Percentiles rank a stretch among this genome's conserved stretches.
phyloP scores from a whole-genome alignment of 2,888 invertebrate species.

The Sympetrum striolatum region DNA sequence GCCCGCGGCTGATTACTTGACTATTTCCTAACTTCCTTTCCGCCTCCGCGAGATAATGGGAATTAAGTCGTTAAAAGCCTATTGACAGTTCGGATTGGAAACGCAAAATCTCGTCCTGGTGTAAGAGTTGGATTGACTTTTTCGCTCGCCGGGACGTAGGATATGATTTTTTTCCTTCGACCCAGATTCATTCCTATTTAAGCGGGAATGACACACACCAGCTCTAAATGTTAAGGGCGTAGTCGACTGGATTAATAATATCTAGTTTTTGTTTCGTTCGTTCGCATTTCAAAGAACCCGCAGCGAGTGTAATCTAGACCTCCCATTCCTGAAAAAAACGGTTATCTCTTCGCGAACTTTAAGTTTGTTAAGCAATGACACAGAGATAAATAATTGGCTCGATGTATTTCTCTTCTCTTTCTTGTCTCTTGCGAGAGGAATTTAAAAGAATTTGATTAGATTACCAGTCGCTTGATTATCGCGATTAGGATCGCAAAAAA shows the following conservation, averaged over 20 bases:
- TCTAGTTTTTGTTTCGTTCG: neutral
- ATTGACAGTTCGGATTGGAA: neutral
- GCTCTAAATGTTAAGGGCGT: neutral
- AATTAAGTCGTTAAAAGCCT: neutral
- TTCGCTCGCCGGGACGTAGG: neutral
- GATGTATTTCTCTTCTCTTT: neutral
- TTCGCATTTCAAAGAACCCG: neutral
- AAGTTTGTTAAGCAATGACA: neutral
- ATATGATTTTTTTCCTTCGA: neutral
- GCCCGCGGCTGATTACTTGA: neutral
- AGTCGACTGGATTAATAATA: neutral
- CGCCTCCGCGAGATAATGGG: neutral
- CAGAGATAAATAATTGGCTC: neutral
- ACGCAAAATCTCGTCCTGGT: neutral
- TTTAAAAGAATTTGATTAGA: neutral
- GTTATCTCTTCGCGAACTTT: neutral
- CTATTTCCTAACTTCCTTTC: neutral
- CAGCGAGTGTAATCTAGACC: neutral
- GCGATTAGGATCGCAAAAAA: neutral
- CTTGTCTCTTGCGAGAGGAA: neutral
- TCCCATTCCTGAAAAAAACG: neutral
- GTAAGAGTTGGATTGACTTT: neutral
- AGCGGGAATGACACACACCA: neutral
- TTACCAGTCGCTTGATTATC: neutral
- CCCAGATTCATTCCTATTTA: neutral